These are phyloP conservation scores for Hyles euphorbiae DNA, from an alignment of 1,140 invertebrate species.

Conservation along the genomic window DNA sequence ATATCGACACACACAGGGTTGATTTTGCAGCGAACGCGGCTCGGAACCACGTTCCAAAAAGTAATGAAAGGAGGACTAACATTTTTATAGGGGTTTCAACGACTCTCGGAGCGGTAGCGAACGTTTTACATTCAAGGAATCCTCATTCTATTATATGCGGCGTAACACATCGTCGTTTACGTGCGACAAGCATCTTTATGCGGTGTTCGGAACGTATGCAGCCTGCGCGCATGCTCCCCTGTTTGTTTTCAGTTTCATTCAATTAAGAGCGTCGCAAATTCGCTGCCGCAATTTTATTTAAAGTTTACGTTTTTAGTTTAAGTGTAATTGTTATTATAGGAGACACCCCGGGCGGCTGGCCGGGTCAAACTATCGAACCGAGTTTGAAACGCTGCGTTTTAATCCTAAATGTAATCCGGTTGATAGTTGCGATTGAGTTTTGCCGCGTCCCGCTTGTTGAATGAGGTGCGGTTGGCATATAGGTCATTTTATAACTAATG, in stretches of 20 bases:
- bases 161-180: conserved; percentile 65
- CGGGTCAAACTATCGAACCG: too few relatives aligned
- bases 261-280: background rate
- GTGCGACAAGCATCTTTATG: conserved; percentile 62
- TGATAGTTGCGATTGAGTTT: too few relatives aligned
- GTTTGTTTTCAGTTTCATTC: conserved; percentile 4
- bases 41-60: conserved; percentile 46
- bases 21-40: conserved; percentile 23
- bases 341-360: too few relatives aligned
- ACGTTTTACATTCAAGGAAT: conserved; percentile 72
- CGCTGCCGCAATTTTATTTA: background rate
- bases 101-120: conserved; percentile 52
- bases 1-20: conserved; percentile 18
- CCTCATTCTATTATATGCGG: conserved; percentile 66
- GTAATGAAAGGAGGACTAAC: conserved; percentile 71
- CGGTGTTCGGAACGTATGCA: conserved; percentile 8
- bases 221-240: background rate
- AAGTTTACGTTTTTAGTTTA: too few relatives aligned
- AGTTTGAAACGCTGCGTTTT: too few relatives aligned
- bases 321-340: too few relatives aligned
- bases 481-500: too few relatives aligned
- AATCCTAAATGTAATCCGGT: too few relatives aligned
- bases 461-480: too few relatives aligned
- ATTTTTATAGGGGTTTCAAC: conserved; percentile 73
- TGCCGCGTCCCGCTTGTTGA: too few relatives aligned